Evolutionary conservation across 2,888 invertebrate species (phyloP).

Genomic region (Ophraella communa): DNA sequence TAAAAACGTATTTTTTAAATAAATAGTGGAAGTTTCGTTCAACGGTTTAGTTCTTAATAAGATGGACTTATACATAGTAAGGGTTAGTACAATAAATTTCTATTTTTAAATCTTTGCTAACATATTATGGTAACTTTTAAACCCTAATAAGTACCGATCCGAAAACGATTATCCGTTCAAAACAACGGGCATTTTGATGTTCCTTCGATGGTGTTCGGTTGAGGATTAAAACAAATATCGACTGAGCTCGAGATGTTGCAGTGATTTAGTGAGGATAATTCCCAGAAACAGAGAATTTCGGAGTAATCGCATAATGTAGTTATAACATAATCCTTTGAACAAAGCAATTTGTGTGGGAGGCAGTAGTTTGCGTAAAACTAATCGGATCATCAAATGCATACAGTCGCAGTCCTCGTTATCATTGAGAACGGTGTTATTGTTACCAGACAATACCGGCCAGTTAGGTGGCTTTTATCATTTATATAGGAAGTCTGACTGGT

Average conservation of each 20-base stretch:
- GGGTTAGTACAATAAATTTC: no score
- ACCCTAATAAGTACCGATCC: neutral
- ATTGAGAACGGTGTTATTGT: constrained; percentile 42
- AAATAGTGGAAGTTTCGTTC: no score
- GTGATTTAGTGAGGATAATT: constrained; percentile 36
- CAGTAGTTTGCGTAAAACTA: constrained; percentile 43
- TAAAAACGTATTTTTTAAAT: no score
- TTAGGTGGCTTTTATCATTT: constrained; percentile 37
- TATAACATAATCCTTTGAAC: constrained; percentile 44
- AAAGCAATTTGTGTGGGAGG: constrained; percentile 42
- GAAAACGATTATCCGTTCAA: no score
- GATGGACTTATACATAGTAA: no score
- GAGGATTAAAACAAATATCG: constrained; percentile 30
- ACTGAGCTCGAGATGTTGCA: constrained; percentile 21
- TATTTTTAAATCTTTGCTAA: no score
- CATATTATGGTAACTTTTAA: no score
- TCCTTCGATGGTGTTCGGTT: constrained; percentile 10
- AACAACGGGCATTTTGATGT: no score
- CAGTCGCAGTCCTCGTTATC: constrained; percentile 44
- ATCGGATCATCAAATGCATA: constrained; percentile 45
- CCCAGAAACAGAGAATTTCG: constrained; percentile 35
- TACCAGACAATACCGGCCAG: constrained; percentile 41
- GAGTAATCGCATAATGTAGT: constrained; percentile 40
- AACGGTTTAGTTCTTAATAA: no score
- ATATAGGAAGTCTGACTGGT: constrained; percentile 26